A percentile compares a stretch with the other conserved stretches of the same genome.
Conservation (phyloP, 2,888 invertebrate genomes). For the Tholera decimalis region DNA sequence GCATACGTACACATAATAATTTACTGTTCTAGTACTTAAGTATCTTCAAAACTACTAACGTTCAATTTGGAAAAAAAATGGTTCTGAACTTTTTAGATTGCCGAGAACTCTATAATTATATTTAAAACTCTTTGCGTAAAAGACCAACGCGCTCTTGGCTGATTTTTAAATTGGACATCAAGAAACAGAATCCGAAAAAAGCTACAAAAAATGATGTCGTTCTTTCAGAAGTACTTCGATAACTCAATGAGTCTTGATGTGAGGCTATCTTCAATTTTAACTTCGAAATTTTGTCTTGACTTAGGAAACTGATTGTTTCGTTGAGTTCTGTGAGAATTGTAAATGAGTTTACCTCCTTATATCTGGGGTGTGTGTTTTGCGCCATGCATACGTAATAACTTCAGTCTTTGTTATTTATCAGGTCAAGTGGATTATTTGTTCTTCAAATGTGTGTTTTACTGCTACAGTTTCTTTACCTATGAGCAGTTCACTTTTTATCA, state of each 20-base stretch:
- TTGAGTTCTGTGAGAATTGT: slow-evolving; percentile 55
- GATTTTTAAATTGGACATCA: slow-evolving; percentile 50
- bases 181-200: slow-evolving; percentile 72
- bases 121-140: too few relatives aligned
- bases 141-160: too few relatives aligned
- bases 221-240: slow-evolving; percentile 70
- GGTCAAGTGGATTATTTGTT: slow-evolving; percentile 25
- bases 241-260: slow-evolving; percentile 72
- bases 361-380: slow-evolving; percentile 22
- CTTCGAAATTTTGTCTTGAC: slow-evolving; percentile 67
- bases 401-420: slow-evolving; percentile 40
- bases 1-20: too few relatives aligned
- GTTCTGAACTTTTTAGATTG: too few relatives aligned
- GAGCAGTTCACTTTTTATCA: neutral
- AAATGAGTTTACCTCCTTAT: slow-evolving; percentile 57
- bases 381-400: slow-evolving; percentile 41
- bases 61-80: too few relatives aligned
- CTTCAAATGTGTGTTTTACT: slow-evolving; percentile 3
- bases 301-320: slow-evolving; percentile 69
- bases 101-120: too few relatives aligned
- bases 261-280: slow-evolving; percentile 63
- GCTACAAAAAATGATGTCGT: slow-evolving; percentile 69
- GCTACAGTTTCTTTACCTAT: neutral
- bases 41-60: too few relatives aligned
- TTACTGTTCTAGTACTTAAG: too few relatives aligned